These are phyloP conservation scores for Panorpa germanica DNA, from an alignment of 2,888 invertebrate genomes.

Conservation along the genomic window DNA sequence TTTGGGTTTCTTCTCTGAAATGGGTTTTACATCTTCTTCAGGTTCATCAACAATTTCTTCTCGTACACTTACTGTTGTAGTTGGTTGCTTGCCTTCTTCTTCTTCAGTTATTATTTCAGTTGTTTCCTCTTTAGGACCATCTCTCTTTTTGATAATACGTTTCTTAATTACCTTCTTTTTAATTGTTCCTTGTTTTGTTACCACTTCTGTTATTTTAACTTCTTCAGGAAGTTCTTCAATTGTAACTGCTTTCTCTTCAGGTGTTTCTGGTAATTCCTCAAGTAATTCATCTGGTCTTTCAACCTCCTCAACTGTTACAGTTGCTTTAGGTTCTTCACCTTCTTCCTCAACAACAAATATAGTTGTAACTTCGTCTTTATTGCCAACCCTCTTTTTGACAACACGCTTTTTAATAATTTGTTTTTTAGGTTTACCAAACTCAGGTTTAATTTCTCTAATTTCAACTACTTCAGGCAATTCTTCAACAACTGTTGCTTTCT, in stretches of 20 bases:
- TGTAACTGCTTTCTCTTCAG: slow-evolving; percentile 9
- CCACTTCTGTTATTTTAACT: slow-evolving; percentile 13
- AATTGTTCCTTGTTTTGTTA: slow-evolving; percentile 16
- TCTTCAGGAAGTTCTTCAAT: slow-evolving; percentile 19
- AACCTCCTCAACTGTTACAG: slow-evolving; percentile 17
- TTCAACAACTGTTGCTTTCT: slow-evolving; percentile 16
- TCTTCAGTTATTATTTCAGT: slow-evolving; percentile 23
- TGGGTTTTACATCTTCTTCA: slow-evolving; percentile 13
- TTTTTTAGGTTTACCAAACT: slow-evolving; percentile 22
- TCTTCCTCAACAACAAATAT: slow-evolving; percentile 21
- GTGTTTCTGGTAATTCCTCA: slow-evolving; percentile 12
- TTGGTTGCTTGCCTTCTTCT: slow-evolving; percentile 23
- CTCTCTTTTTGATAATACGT: slow-evolving; percentile 20
- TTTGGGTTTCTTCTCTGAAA: slow-evolving; percentile 11
- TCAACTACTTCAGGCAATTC: slow-evolving; percentile 18
- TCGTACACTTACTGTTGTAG: slow-evolving; percentile 24
- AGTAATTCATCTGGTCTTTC: slow-evolving; percentile 15
- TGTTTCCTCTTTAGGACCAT: slow-evolving; percentile 24
- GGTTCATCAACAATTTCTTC: slow-evolving; percentile 19
- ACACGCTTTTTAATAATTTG: slow-evolving; percentile 22
- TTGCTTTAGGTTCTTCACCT: slow-evolving; percentile 15
- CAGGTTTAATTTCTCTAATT: slow-evolving; percentile 15
- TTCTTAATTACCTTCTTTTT: slow-evolving; percentile 17
- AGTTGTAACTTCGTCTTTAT: slow-evolving; percentile 22
- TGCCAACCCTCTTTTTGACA: slow-evolving; percentile 22